Evolutionary conservation across 1,140 invertebrate species (phyloP).

Genomic region (Ceratina calcarata): DNA sequence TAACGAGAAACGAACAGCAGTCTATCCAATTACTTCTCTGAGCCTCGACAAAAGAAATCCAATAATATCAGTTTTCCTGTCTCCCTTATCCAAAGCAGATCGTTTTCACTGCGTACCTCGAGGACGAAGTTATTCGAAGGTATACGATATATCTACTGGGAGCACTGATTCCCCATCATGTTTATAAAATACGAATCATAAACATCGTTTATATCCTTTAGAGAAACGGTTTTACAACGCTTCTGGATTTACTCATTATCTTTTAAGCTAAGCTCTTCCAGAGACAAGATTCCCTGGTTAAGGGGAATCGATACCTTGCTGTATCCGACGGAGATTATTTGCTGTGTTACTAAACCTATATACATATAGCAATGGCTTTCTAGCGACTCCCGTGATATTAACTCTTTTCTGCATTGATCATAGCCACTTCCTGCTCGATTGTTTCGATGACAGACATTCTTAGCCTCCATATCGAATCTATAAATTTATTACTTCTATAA

Average conservation of each 20-base stretch:
- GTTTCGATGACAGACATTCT: conserved; percentile 39
- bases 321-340: conserved; percentile 58
- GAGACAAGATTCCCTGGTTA: conserved; percentile 40
- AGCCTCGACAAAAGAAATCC: not conserved
- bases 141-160: not conserved
- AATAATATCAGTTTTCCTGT: conserved; percentile 9
- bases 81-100: conserved; percentile 8
- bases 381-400: conserved; percentile 42
- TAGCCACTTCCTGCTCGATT: conserved; percentile 42
- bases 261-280: conserved; percentile 46
- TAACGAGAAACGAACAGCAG: not conserved
- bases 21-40: not conserved
- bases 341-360: conserved; percentile 55
- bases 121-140: not conserved
- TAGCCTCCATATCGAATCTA: conserved; percentile 26
- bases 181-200: conserved; percentile 42
- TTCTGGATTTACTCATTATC: conserved; percentile 51
- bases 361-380: conserved; percentile 17
- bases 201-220: conserved; percentile 8
- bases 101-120: conserved; percentile 13
- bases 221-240: not conserved
- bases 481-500: not conserved
- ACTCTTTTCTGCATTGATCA: conserved; percentile 45
- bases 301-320: conserved; percentile 54
- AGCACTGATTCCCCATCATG: not conserved